Conservation (phyloP, 2,113 vertebrate genomes). For the Columba janthina region DNA sequence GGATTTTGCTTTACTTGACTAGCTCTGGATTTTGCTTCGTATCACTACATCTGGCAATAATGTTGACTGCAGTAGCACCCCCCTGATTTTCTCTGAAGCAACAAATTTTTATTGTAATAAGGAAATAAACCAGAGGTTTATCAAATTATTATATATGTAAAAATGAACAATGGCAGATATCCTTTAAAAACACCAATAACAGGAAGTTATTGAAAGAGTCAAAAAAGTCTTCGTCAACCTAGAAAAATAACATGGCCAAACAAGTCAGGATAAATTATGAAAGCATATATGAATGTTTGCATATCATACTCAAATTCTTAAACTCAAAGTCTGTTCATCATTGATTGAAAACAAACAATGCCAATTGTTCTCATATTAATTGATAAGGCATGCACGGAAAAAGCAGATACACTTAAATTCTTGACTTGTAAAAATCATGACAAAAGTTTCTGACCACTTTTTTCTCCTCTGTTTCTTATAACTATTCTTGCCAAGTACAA, state of each 20-base stretch:
- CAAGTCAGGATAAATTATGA: neutral
- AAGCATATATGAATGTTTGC: neutral
- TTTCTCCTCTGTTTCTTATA: accelerated
- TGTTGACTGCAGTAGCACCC: neutral
- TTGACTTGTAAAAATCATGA: neutral
- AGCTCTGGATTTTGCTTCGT: neutral
- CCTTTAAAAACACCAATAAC: neutral
- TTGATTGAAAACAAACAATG: neutral
- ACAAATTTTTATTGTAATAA: neutral
- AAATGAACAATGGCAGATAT: neutral
- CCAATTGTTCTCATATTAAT: neutral
- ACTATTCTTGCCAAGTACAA: neutral
- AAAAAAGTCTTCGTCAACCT: neutral
- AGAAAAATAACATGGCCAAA: neutral
- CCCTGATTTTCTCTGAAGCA: neutral
- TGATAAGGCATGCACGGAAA: neutral
- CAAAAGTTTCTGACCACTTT: neutral
- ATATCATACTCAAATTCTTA: neutral
- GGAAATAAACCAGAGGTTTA: neutral
- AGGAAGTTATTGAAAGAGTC: neutral
- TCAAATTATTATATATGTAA: neutral
- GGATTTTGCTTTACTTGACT: neutral
- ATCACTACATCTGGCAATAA: neutral
- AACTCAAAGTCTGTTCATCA: neutral
- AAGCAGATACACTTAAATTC: neutral